These are phyloP conservation scores for Coremacera marginata DNA, from an alignment of 2,888 invertebrate species.

Conservation along the genomic window DNA sequence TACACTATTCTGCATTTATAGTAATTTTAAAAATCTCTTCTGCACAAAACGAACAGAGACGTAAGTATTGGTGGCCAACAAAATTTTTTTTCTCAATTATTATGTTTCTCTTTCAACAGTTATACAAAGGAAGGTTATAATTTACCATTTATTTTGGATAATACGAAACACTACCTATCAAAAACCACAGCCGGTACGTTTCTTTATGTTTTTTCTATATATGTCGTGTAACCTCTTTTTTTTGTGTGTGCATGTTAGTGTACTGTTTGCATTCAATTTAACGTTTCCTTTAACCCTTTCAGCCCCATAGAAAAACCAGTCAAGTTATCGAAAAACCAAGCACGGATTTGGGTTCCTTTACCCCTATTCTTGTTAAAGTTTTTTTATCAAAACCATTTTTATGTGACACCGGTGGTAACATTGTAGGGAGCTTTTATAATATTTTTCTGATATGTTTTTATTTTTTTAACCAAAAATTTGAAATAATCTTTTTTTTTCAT, in stretches of 20 bases:
- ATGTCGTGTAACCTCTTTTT: not conserved
- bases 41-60: conserved; percentile 70
- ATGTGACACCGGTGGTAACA: no score
- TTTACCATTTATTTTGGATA: conserved; percentile 69
- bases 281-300: no score
- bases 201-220: not conserved
- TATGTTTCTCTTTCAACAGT: conserved; percentile 47
- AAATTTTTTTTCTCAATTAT: not conserved
- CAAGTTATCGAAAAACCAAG: no score
- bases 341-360: no score
- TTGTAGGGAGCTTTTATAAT: no score
- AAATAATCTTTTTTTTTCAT: no score
- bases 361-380: no score
- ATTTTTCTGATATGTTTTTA: no score
- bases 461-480: no score
- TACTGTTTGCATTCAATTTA: not conserved
- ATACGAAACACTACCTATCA: conserved; percentile 68
- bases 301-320: no score
- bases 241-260: not conserved
- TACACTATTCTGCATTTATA: conserved; percentile 69
- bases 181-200: conserved; percentile 68
- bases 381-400: no score
- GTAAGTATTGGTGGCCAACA: conserved; percentile 54
- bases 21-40: conserved; percentile 69
- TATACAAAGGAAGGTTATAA: conserved; percentile 69